A percentile compares a stretch with the other conserved stretches of the same genome.
These are phyloP conservation scores for Thalassoma bifasciatum DNA, from an alignment of 2,113 vertebrate genomes.

Conservation along the genomic window DNA sequence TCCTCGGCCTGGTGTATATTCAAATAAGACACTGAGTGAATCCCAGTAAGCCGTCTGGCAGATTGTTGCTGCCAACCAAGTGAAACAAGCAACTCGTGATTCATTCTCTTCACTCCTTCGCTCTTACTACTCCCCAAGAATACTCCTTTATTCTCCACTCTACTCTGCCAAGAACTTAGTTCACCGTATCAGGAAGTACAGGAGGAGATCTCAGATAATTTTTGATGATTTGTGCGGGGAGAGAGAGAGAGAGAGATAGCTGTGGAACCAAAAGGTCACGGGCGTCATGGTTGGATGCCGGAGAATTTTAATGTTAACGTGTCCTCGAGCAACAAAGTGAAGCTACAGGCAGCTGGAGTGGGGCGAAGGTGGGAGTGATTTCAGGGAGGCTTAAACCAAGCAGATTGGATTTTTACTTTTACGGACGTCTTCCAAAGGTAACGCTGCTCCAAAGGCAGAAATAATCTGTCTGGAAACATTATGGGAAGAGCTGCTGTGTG, in stretches of 20 bases:
- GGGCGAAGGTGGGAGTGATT: conserved; percentile 47
- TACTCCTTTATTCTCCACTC: conserved; percentile 20
- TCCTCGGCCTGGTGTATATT: conserved; percentile 66
- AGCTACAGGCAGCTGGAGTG: neutral
- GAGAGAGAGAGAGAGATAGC: neutral
- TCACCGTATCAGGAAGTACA: conserved; percentile 33
- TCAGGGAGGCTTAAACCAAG: conserved; percentile 33
- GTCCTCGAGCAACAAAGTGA: conserved; percentile 27
- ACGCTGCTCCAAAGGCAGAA: conserved; percentile 41
- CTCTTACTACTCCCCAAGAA: conserved; percentile 23
- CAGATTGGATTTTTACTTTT: conserved; percentile 48
- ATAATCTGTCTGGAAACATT: conserved; percentile 8
- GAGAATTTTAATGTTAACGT: conserved; percentile 19
- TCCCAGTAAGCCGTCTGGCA: conserved; percentile 50
- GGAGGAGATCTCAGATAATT: conserved; percentile 26
- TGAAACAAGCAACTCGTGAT: conserved; percentile 58
- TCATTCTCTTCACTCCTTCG: conserved; percentile 36
- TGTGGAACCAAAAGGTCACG: conserved; percentile 20
- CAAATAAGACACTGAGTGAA: conserved; percentile 61
- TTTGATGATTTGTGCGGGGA: conserved; percentile 16
- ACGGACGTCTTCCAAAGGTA: conserved; percentile 24
- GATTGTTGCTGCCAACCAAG: conserved; percentile 62
- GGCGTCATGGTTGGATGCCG: conserved; percentile 3
- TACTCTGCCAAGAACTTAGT: conserved; percentile 18
- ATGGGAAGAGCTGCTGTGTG: neutral